These are phyloP conservation scores for Patiria pectinifera DNA, from an alignment of 53 echinoderm and acorn worm species.

Conservation along the genomic window DNA sequence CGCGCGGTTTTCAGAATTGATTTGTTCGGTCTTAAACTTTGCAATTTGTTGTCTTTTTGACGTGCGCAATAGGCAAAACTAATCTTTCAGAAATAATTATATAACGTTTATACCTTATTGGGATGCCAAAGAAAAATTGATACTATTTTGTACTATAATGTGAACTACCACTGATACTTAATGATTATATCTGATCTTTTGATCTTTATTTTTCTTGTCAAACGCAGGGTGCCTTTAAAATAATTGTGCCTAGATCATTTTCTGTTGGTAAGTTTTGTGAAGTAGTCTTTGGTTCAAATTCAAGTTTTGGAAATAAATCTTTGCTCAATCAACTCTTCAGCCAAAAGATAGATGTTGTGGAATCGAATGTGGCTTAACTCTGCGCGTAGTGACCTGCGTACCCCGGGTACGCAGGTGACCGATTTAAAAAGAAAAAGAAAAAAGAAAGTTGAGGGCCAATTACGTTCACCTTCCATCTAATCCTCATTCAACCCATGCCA, in stretches of 20 bases:
- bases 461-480: too few species aligned
- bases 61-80: neutral
- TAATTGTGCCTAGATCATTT: neutral
- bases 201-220: neutral
- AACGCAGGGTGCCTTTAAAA: conserved; percentile 6
- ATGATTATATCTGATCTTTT: neutral
- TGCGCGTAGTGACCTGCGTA: too few species aligned
- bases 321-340: too few species aligned
- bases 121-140: neutral
- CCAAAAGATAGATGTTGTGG: too few species aligned
- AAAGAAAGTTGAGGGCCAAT: too few species aligned
- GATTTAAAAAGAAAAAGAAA: too few species aligned
- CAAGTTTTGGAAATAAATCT: too few species aligned
- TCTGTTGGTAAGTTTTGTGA: too few species aligned
- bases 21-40: neutral
- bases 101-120: neutral
- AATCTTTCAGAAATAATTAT: neutral
- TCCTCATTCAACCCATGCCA: too few species aligned
- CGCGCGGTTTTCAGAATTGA: neutral
- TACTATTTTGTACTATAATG: neutral
- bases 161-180: neutral
- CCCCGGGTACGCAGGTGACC: too few species aligned
- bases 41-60: neutral
- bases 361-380: too few species aligned
- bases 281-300: too few species aligned